Evolutionary conservation across 1,140 invertebrate genomes (phyloP), one percentile per base, ranked within the genome.

Genomic region (Drosophila serrata): DNA sequence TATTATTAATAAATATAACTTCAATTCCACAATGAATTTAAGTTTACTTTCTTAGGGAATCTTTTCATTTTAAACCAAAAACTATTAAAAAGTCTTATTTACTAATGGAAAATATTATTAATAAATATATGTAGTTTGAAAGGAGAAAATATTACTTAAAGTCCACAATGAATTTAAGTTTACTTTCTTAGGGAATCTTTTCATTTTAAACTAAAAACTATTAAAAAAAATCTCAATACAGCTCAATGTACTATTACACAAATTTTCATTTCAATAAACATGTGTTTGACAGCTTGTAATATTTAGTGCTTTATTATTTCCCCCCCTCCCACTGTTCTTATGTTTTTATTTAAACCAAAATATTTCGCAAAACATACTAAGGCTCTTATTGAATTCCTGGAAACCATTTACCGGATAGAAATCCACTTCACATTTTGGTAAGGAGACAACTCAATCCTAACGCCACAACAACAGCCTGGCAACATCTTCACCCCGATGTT

Each of bases 401-500:
- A 55, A 43, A 53, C 15, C 60, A 37, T 64, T 42, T 68, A 64
- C 42, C 60, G 64, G 31, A 37, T 17, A 6, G n/a, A 51, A 65
- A 39, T 48, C 45, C 15, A 39, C 56, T 64, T 55, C 39, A n/a
- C 15, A 19, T 33, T 33, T 65, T 15, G 22, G 17, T 45, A 35
- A n/a, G 42, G 13, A 46, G 46, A 69, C 65, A 69, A 69, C 65
- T 69, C 65, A 69, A 69, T 69, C 62, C 29, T 17, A 19, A 49
- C 19, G 67, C 49, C 64, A 13, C 63, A 24, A 4, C 24, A 24
- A 24, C 24, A 35, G 67, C 49, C 67, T 46, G 67, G 65, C 68
- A 70, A 48, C 65, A 48, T 72, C 67, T 69, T 73, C 69, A 64
- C 35, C 59, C 45, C 45, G 35, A 55, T 69, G 63, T 69, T 48